A percentile compares a stretch with the other conserved stretches of the same genome.
These are phyloP conservation scores for Gambusia yucatana DNA, from an alignment of 2,797 vertebrate species.

Conservation along the genomic window DNA sequence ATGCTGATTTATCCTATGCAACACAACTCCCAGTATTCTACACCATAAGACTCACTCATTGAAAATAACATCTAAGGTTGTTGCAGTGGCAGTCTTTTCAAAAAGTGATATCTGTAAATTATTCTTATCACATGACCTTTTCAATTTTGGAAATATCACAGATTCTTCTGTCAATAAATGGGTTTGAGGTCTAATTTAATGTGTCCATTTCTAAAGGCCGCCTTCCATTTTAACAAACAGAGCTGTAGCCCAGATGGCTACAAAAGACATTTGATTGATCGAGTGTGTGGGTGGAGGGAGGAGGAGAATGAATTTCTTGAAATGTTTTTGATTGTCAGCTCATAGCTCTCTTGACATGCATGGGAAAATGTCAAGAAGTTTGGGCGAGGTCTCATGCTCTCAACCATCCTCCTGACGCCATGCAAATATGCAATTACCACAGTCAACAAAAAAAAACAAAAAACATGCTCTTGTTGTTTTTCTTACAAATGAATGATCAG, in stretches of 20 bases:
- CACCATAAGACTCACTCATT: background rate
- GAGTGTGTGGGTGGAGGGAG: constrained; percentile 43
- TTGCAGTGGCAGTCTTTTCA: constrained; percentile 41
- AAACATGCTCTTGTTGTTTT: constrained; percentile 28
- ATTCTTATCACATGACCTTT: constrained; percentile 3
- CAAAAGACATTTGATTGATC: constrained; percentile 59
- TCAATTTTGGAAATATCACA: constrained; percentile 12
- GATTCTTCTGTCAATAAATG: background rate
- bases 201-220: background rate
- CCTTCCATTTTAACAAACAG: constrained; percentile 5
- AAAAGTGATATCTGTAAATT: constrained; percentile 43
- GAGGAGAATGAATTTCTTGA: constrained; percentile 63
- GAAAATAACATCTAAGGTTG: constrained; percentile 27
- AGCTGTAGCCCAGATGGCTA: background rate
- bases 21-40: background rate
- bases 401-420: constrained; percentile 2
- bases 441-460: constrained; percentile 8
- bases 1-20: background rate
- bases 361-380: constrained; percentile 73
- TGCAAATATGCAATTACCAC: constrained; percentile 11
- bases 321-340: constrained; percentile 52
- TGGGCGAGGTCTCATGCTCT: constrained; percentile 48
- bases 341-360: constrained; percentile 54
- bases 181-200: constrained; percentile 8
- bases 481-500: constrained; percentile 48